Base-by-base conservation (phyloP, 2,113 vertebrate genomes). In the Sitta europaea region DNA sequence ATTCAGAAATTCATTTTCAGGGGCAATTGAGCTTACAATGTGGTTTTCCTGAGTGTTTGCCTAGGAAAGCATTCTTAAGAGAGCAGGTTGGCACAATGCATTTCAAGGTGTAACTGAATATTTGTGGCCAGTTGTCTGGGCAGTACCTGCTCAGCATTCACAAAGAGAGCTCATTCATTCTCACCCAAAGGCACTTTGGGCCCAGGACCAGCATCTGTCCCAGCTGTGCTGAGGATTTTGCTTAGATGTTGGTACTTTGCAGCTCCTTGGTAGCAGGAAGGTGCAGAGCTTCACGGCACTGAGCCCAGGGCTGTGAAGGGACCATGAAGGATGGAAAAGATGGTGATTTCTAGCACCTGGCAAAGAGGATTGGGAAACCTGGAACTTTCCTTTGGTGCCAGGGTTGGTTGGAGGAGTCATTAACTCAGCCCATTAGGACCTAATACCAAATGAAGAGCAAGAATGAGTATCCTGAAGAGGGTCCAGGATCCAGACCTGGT, bases 71-170 rank as follows among this genome's bases (percentile, higher is more conserved):
- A 16, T 94, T 89, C 89, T 95, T 63, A 31, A 51, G 73, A 91
- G 89, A 83, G 48, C 19, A 54, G 16, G 1, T 53, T 61, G 75
- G 82, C 6, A 5, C 62, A 84, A 77, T 4, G 6, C 57, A 35
- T 92, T 91, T 87, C 65, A 33, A 87, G 75, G 50, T 53, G 70
- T 57, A 91, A 89, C 16, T 88, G 88, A 93, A 74, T 94, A 78
- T 75, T 91, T 91, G 86, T 78, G 73, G 80, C 87, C 68, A 45
- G 65, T 94, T 94, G 14, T 68, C 86, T 81, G 70, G 84, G 90
- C 5, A 6, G 61, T 45, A 81, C 68, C 68, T 87, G 61, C 68
- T 62, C 80, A 79, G 61, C 65, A 40, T 47, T 72, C 53, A 28
- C 61, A 81, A 48, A 48, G 11, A 92, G 33, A 50, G 31, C 61